Conservation (phyloP, 2,888 invertebrate species). For the Hanleya hanleyi region DNA sequence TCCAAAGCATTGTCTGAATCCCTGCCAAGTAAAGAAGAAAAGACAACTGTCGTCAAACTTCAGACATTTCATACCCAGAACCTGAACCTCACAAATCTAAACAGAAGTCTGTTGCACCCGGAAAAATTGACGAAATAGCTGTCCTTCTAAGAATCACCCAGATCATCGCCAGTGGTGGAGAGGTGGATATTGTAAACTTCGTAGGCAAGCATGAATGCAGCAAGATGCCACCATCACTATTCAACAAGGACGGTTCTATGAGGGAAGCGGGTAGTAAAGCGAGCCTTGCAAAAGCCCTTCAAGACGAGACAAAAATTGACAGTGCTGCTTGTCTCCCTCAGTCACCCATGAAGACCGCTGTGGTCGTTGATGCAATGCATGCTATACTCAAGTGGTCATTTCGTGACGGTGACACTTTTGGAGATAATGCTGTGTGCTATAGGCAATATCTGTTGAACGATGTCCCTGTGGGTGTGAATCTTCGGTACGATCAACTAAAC, state of each 20-base stretch:
- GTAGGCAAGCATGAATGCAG: slow-evolving; percentile 4
- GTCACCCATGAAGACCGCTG: slow-evolving; percentile 29
- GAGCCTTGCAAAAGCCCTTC: neutral
- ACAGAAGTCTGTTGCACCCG: neutral
- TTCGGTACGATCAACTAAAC: neutral
- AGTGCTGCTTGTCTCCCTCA: neutral
- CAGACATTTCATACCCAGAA: neutral
- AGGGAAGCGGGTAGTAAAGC: neutral
- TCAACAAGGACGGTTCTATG: neutral
- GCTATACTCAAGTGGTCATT: slow-evolving; percentile 23
- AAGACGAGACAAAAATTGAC: neutral
- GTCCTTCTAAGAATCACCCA: neutral
- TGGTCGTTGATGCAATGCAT: slow-evolving; percentile 32
- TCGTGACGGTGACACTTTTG: neutral
- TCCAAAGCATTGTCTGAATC: neutral
- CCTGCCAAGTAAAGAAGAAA: neutral
- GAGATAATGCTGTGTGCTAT: neutral
- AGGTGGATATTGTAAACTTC: neutral
- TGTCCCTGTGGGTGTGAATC: neutral
- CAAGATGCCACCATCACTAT: neutral
- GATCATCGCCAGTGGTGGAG: neutral
- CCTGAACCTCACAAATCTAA: neutral
- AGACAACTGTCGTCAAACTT: neutral
- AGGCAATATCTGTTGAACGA: neutral
- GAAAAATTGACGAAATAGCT: neutral